Conservation (phyloP, 2,888 invertebrate species). For the Acleris sparsana region DNA sequence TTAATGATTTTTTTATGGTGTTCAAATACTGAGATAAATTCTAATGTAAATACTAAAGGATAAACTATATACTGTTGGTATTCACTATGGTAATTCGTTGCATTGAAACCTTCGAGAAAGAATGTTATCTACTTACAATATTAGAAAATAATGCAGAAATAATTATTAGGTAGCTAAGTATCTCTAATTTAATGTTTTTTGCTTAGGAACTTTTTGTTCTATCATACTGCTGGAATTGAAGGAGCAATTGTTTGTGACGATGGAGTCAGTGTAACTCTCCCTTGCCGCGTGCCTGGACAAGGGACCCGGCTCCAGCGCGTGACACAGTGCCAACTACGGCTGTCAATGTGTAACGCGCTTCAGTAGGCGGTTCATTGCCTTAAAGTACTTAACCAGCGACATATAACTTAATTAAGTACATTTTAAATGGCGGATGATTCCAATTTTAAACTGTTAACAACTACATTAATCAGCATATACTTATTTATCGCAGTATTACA, state of each 20-base stretch:
- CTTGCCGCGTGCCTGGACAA: not conserved
- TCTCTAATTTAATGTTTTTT: constrained; percentile 55
- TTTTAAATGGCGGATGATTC: constrained; percentile 21
- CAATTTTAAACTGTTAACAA: constrained; percentile 20
- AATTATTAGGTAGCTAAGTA: constrained; percentile 58
- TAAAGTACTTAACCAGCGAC: constrained; percentile 24
- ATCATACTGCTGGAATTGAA: constrained; percentile 55
- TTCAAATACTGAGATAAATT: constrained; percentile 31
- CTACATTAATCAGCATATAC: constrained; percentile 22
- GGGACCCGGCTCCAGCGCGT: not conserved
- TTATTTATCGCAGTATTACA: constrained; percentile 26
- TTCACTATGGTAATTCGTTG: constrained; percentile 76
- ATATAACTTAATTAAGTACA: constrained; percentile 36
- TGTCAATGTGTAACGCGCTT: not conserved
- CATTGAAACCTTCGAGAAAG: constrained; percentile 76
- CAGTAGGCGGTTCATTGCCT: not conserved
- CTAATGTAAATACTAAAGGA: constrained; percentile 37
- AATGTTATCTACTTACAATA: constrained; percentile 67
- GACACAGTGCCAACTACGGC: not conserved
- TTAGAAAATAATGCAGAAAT: constrained; percentile 65
- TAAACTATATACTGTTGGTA: constrained; percentile 50
- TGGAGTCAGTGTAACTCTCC: constrained; percentile 14
- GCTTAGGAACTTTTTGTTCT: constrained; percentile 79
- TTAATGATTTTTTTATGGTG: constrained; percentile 27
- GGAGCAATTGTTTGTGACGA: constrained; percentile 36